Evolutionary conservation across 1,140 invertebrate genomes (phyloP).

Genomic region (Drosophila pallidifrons): DNA sequence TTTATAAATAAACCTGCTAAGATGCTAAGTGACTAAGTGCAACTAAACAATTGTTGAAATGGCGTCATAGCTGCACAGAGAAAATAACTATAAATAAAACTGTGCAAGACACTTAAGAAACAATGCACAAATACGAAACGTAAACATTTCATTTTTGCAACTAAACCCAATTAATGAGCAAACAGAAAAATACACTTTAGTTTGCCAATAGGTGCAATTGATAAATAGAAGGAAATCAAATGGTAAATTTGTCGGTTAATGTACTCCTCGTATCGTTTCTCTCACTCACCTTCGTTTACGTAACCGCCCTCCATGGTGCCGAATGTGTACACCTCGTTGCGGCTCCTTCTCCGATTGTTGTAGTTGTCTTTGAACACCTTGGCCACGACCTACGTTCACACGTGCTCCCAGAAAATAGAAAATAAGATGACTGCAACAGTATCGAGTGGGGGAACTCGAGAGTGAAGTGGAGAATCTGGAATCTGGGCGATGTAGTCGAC

Average conservation of each 20-base stretch:
- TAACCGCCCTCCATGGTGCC: conserved; percentile 85
- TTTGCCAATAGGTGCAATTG: not conserved
- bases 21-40: conserved; percentile 25
- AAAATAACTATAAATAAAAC: conserved; percentile 4
- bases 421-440: not conserved
- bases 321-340: conserved; percentile 83
- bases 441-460: not conserved
- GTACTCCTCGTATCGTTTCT: not conserved
- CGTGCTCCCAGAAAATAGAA: not conserved
- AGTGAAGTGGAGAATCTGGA: not conserved
- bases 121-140: not conserved
- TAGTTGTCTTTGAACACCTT: conserved; percentile 65
- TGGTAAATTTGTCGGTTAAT: too few relatives aligned
- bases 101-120: not conserved
- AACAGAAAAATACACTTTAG: not conserved
- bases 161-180: conserved; percentile 1
- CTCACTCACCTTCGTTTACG: conserved; percentile 83
- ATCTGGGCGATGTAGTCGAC: conserved; percentile 67
- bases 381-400: conserved; percentile 73
- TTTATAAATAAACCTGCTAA: conserved; percentile 23
- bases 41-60: conserved; percentile 13
- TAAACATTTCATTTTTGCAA: not conserved
- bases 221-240: conserved; percentile 10
- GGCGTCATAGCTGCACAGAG: conserved; percentile 10
- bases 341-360: conserved; percentile 51